These are phyloP conservation scores for Esperia sulphurella DNA, from an alignment of 2,888 invertebrate species.

Conservation along the genomic window DNA sequence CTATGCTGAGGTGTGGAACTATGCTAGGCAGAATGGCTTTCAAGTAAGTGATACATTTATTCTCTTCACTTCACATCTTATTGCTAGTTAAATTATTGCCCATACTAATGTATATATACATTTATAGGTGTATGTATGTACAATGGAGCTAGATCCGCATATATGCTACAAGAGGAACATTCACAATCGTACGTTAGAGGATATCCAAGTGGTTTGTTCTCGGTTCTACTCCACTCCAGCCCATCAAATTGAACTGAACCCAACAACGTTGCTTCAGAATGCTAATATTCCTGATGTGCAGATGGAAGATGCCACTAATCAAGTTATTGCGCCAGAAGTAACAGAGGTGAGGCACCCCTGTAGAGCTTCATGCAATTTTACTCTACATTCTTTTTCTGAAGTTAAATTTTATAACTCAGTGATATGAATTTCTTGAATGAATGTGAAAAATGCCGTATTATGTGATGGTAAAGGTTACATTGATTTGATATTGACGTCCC, in stretches of 20 bases:
- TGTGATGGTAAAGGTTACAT: no score
- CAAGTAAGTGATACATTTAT: conserved; percentile 77
- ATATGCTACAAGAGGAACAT: conserved; percentile 90
- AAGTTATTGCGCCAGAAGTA: conserved; percentile 56
- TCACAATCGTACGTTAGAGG: conserved; percentile 88
- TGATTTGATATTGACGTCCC: no score
- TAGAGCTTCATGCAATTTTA: neutral
- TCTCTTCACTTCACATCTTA: neutral
- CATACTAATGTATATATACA: neutral
- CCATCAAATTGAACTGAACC: conserved; percentile 90
- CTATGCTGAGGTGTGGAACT: conserved; percentile 93
- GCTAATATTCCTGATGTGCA: conserved; percentile 90
- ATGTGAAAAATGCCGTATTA: no score
- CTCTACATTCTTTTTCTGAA: neutral
- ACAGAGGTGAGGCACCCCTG: conserved; percentile 60
- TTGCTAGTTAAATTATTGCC: neutral
- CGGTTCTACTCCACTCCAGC: conserved; percentile 89
- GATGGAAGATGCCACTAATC: conserved; percentile 86
- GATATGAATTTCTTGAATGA: no score
- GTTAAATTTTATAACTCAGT: no score
- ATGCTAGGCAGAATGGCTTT: conserved; percentile 90
- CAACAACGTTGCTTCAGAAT: conserved; percentile 90
- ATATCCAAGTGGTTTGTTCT: conserved; percentile 85
- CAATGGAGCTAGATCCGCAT: conserved; percentile 89
- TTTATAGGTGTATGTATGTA: conserved; percentile 91